Evolutionary conservation across 1,140 invertebrate genomes (phyloP), one percentile per base, ranked within the genome.

Genomic region (Sesamia nonagrioides): DNA sequence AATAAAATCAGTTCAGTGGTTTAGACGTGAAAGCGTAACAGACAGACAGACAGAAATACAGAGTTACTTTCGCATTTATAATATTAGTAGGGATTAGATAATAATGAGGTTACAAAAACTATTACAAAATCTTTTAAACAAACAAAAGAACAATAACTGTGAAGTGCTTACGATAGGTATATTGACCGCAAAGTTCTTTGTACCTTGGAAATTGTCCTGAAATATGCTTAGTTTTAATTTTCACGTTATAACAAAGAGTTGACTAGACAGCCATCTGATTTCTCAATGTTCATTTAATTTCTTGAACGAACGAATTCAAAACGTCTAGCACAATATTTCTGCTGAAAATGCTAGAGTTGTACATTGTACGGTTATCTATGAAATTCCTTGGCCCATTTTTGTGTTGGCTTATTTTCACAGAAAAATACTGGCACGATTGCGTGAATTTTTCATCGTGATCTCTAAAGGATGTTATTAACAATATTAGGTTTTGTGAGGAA

Each of bases 161-260:
- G 5, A 15, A 35, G 33, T 33, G 33, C 33, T 6, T 63, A 37
- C 9, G 37, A 40, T 40, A n/a, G n/a, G n/a, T n/a, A 40, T 7
- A 40, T 40, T 63, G 35, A 63, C 60, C 35, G 17, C n/a, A 6
- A 58, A 58, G 35, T 63, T 63, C 60, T 63, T 63, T 63, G 60
- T 40, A 63, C 37, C 35, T 40, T n/a, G 9, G 15, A 37, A 63
- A 63, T 7, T 63, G 60, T 63, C 35, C 1, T 63, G 37, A 63
- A 63, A 63, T 63, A 63, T 63, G n/a, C 15, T 63, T 40, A 63
- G n/a, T 74, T 79, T 81, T 82, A 84, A 80, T 84, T 82, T 81
- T 71, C 54, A 79, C 76, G 75, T 79, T 73, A 73, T 40, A 52
- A 69, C 72, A 60, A 77, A 63, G 21, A 40, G 11, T 50, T n/a